Base-by-base conservation (phyloP, 2,113 vertebrate species). In the Xiphophorus couchianus region DNA sequence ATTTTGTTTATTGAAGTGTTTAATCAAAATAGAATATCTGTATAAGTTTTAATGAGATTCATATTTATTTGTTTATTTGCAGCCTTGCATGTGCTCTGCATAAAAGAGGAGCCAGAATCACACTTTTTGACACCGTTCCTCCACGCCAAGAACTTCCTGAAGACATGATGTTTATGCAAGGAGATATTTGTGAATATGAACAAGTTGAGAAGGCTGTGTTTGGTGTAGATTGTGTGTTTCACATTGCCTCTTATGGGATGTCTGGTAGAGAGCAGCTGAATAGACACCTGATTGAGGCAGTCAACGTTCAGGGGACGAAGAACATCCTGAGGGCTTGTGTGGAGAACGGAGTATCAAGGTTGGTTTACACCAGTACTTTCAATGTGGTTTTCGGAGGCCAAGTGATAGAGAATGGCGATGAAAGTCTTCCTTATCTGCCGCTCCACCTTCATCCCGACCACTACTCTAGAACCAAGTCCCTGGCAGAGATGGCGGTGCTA, bases 321-420 rank as follows among this genome's bases (percentile, higher is more conserved):
- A 96, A 98, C 51, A 35, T 98, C 78, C 93, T 99, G 78, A 93
- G 72, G 77, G 94, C 94, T 12, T 99, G 97, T 81, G 68, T 73
- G 19, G 92, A 89, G 67, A 88, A 42, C 0, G 88, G 93, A 0
- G 95, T 97, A 51, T 80, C 94, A 0, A 92, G 95, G 58, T 85
- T 99, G 60, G 94, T 99, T 33, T 99, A 98, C 87, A 99, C 97
- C 1, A 99, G 98, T 85, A 98, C 97, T 0, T 98, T 96, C 71
- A 99, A 99, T 0, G 97, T 99, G 76, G 75, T 98, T 58, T 99
- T 99, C 0, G 96, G 96, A 17, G 98, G 98, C 3, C 97, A 99
- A 76, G 90, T 94, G 15, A 97, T 99, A 81, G 90, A 94, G 88
- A 96, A 97, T 0, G 97, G 97, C 1, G 92, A 99, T 0, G 97